A percentile compares a stretch with the other conserved stretches of the same genome.
These are phyloP conservation scores for Balaenoptera acutorostrata DNA, from an alignment of 2,113 vertebrate species.

Conservation along the genomic window DNA sequence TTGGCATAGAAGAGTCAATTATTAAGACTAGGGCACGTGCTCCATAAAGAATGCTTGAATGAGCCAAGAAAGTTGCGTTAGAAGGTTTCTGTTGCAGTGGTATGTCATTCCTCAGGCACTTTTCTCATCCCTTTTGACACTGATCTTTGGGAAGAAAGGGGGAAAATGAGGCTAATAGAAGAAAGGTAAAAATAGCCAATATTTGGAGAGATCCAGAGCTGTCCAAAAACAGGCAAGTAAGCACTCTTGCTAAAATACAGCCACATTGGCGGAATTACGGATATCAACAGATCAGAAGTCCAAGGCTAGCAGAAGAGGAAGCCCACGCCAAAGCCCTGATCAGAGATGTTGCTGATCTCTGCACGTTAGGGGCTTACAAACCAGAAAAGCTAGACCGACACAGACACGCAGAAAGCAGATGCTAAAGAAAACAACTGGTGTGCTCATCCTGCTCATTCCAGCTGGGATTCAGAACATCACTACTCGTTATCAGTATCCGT, in stretches of 20 bases:
- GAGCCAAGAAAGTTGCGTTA: background rate
- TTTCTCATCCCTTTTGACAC: background rate
- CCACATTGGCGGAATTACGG: rapidly evolving
- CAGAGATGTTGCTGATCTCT: background rate
- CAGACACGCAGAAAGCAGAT: background rate
- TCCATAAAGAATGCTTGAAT: background rate
- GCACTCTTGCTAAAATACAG: background rate
- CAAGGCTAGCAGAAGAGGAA: background rate
- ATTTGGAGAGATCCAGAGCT: no score
- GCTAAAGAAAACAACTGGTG: background rate
- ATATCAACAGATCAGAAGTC: no score
- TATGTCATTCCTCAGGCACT: rapidly evolving
- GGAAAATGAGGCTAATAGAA: background rate
- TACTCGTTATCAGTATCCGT: rapidly evolving
- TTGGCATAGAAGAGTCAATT: no score
- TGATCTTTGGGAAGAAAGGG: background rate
- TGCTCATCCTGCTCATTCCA: rapidly evolving
- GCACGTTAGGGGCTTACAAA: background rate
- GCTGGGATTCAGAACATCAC: background rate
- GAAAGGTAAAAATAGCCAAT: background rate
- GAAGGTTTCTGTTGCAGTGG: background rate
- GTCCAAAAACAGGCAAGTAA: background rate
- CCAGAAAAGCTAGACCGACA: background rate
- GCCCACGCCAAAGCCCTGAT: rapidly evolving
- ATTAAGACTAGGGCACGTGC: no score